A percentile compares a stretch with the other conserved stretches of the same genome.
phyloP scores from a whole-genome alignment of 2,888 invertebrate genomes.

The Brachyopa scutellaris region DNA sequence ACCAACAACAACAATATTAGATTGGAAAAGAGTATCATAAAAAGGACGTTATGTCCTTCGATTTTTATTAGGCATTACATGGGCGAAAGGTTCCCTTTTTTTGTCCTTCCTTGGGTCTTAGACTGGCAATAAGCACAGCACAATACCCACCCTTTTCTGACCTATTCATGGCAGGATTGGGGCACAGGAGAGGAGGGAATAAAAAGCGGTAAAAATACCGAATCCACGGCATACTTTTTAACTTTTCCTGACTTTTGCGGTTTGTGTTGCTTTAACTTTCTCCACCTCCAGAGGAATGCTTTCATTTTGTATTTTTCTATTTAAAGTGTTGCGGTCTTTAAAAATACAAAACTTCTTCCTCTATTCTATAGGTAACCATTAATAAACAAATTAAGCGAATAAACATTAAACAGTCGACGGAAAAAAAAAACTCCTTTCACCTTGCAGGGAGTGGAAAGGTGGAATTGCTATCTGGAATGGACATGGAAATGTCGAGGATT shows the following conservation, averaged over 20 bases:
- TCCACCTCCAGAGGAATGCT: too few species aligned
- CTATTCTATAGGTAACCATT: too few species aligned
- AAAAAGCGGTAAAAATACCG: neutral
- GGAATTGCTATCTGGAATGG: constrained; percentile 17
- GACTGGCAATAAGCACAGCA: constrained; percentile 1
- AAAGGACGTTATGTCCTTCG: constrained; percentile 41
- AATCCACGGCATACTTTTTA: neutral
- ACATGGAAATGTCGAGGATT: constrained; percentile 26
- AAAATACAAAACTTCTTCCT: too few species aligned
- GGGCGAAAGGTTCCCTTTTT: constrained; percentile 11
- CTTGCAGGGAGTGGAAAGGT: too few species aligned
- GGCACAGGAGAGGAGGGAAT: constrained; percentile 3
- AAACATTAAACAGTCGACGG: too few species aligned
- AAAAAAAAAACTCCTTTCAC: too few species aligned
- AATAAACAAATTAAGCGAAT: too few species aligned
- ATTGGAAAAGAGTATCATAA: constrained; percentile 30
- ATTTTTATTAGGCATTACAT: constrained; percentile 34
- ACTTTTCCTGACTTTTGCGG: constrained; percentile 18
- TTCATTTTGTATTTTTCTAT: too few species aligned
- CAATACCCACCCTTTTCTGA: neutral
- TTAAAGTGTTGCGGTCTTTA: neutral
- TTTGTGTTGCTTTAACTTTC: neutral
- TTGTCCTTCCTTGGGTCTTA: neutral
- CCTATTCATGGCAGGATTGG: neutral
- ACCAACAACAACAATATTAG: constrained; percentile 17